phyloP scores from a whole-genome alignment of 2,113 vertebrate species.

The Romanogobio albipinnatus region DNA sequence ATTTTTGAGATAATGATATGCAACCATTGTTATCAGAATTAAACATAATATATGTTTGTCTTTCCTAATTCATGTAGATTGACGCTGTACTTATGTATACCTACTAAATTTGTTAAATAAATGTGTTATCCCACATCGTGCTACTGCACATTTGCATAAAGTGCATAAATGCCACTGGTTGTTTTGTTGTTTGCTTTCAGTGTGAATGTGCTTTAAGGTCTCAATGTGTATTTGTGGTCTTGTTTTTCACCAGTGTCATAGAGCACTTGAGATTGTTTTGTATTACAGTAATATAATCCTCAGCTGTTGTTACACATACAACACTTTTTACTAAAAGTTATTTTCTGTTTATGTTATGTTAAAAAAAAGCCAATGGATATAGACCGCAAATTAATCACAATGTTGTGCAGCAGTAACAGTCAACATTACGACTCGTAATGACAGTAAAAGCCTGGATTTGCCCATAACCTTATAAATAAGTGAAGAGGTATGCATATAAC shows the following conservation, averaged over 20 bases:
- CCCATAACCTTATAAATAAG: conserved; percentile 43
- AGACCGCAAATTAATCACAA: conserved; percentile 13
- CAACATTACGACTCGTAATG: conserved; percentile 33
- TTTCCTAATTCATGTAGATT: neutral
- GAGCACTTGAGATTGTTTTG: conserved; percentile 12
- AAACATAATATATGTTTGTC: neutral
- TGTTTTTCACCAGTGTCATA: neutral
- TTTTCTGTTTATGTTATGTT: conserved; percentile 4
- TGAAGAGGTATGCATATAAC: conserved; percentile 18
- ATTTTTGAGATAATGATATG: neutral
- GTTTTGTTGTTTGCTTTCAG: neutral
- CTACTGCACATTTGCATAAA: neutral
- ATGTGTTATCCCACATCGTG: neutral
- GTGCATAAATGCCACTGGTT: neutral
- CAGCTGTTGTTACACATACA: neutral
- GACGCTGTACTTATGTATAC: neutral
- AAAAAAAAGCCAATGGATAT: neutral
- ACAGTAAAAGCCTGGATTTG: conserved; percentile 39
- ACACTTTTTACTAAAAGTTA: neutral
- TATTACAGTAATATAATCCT: neutral
- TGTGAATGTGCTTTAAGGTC: neutral
- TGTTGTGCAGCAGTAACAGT: neutral
- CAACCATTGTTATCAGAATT: neutral
- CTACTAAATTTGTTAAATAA: no score
- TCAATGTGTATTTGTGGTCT: neutral